These are phyloP conservation scores for Xestia sexstrigata DNA, from an alignment of 2,888 invertebrate species.

Conservation along the genomic window DNA sequence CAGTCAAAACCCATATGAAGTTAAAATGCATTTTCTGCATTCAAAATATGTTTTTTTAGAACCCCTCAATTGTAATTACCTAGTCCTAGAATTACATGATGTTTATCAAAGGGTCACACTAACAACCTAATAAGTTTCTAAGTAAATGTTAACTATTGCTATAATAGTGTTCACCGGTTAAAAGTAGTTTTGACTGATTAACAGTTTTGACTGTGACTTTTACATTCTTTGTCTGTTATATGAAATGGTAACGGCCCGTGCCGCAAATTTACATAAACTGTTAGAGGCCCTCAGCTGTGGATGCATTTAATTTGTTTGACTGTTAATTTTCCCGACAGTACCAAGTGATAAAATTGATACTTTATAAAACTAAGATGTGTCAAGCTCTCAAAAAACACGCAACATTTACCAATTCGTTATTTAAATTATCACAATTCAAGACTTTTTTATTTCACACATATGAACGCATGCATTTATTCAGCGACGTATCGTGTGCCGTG, in stretches of 20 bases:
- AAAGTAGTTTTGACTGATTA: too few species aligned
- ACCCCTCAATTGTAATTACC: too few species aligned
- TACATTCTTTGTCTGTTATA: neutral
- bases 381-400: neutral
- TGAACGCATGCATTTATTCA: slow-evolving; percentile 14
- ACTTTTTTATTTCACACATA: neutral
- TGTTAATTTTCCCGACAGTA: neutral
- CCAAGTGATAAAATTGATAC: neutral
- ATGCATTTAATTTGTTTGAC: neutral
- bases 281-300: neutral
- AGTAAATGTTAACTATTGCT: too few species aligned
- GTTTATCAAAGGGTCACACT: too few species aligned
- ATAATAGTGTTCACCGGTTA: too few species aligned
- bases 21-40: too few species aligned
- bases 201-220: too few species aligned
- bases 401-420: neutral
- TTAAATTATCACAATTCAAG: neutral
- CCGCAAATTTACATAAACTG: neutral
- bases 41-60: too few species aligned
- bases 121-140: too few species aligned
- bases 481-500: slow-evolving; percentile 52
- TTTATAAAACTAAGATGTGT: neutral
- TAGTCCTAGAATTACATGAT: too few species aligned
- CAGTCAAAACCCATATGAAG: too few species aligned
- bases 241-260: too few species aligned